These are phyloP conservation scores for Strigamia crassipes DNA, from an alignment of 2,888 invertebrate genomes.

Conservation along the genomic window DNA sequence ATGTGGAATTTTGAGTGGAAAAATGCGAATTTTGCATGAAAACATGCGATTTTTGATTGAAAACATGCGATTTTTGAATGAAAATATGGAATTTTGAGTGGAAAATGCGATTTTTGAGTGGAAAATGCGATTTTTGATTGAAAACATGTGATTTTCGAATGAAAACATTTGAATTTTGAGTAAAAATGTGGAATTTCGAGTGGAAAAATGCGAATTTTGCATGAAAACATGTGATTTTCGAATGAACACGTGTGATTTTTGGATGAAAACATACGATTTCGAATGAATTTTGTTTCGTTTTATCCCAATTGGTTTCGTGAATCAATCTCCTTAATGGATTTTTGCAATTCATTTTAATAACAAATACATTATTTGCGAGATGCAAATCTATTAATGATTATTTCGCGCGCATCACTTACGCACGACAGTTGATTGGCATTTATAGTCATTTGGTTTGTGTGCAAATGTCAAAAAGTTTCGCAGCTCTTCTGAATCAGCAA, in stretches of 20 bases:
- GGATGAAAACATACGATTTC: background rate
- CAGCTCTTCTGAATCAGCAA: background rate
- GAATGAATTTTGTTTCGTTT: background rate
- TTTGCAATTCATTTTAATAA: background rate
- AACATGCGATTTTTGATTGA: too few species aligned
- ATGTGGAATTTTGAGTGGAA: too few species aligned
- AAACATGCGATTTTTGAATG: too few species aligned
- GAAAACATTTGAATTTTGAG: background rate
- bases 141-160: background rate
- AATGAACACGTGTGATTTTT: background rate
- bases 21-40: too few species aligned
- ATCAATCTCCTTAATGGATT: background rate
- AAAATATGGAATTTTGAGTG: background rate
- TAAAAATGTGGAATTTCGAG: too few species aligned
- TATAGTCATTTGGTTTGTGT: background rate
- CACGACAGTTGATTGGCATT: background rate
- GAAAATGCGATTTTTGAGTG: background rate
- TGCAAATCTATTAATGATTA: background rate
- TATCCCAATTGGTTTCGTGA: background rate
- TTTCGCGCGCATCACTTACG: background rate
- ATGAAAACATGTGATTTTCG: too few species aligned
- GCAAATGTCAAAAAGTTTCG: background rate
- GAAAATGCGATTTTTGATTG: background rate
- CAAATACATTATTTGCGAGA: background rate
- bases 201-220: too few species aligned